Percentiles rank a stretch among this genome's conserved stretches.
Conservation (phyloP, 2,888 invertebrate species). For the Thecocarcelia acutangulata region DNA sequence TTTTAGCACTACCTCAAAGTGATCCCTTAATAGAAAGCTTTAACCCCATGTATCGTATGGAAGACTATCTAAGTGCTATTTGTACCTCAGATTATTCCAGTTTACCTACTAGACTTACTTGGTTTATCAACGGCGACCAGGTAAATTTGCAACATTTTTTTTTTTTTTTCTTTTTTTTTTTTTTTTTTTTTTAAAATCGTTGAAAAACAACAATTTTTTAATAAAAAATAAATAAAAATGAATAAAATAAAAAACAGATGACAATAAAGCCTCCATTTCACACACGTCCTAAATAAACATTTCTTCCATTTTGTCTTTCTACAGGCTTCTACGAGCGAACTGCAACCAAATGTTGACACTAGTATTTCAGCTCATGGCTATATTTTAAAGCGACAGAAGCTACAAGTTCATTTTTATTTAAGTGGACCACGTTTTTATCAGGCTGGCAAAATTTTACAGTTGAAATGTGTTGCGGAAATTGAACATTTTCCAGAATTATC, state of each 20-base stretch:
- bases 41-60: constrained; percentile 79
- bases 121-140: constrained; percentile 81
- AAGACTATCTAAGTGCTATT: constrained; percentile 80
- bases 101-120: constrained; percentile 79
- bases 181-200: background rate
- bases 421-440: constrained; percentile 80
- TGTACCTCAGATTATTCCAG: constrained; percentile 81
- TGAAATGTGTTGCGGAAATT: constrained; percentile 81
- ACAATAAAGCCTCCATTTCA: too few relatives aligned
- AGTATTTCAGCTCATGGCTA: constrained; percentile 80
- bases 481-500: constrained; percentile 79
- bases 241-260: too few relatives aligned
- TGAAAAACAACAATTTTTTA: too few relatives aligned
- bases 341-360: constrained; percentile 79
- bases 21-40: constrained; percentile 81
- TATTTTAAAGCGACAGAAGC: constrained; percentile 78
- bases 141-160: constrained; percentile 74
- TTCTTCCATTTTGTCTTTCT: too few relatives aligned
- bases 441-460: constrained; percentile 77
- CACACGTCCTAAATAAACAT: too few relatives aligned
- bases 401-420: constrained; percentile 80
- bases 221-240: too few relatives aligned
- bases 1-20: constrained; percentile 79
- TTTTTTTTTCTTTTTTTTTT: too few relatives aligned
- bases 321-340: constrained; percentile 78